Evolutionary conservation across 1,140 invertebrate species (phyloP).

Genomic region (Neelides sp.): DNA sequence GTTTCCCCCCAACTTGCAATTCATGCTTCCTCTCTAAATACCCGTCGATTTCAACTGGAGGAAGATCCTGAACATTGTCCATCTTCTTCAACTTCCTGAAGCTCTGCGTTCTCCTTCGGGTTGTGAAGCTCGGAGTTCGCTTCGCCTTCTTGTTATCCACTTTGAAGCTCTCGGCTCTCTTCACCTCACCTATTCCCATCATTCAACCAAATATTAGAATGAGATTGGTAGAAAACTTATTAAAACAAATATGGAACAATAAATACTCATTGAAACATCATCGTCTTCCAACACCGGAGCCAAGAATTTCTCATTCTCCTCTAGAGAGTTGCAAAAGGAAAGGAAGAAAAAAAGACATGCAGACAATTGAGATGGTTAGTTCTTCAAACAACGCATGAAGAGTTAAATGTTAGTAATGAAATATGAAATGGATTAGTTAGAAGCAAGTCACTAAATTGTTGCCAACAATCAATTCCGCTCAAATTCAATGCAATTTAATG

Average conservation of each 20-base stretch:
- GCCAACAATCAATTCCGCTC: no score
- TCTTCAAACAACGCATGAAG: no score
- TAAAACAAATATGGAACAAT: no score
- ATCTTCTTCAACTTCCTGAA: constrained; percentile 61
- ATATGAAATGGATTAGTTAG: no score
- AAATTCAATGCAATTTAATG: constrained; percentile 2
- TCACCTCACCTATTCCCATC: constrained; percentile 20
- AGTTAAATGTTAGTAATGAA: no score
- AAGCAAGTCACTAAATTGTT: no score
- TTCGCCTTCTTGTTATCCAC: constrained; percentile 50
- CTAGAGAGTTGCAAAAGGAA: constrained; percentile 3
- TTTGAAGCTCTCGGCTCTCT: constrained; percentile 33
- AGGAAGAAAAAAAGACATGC: constrained; percentile 4
- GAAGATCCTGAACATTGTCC: constrained; percentile 53
- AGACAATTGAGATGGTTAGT: no score
- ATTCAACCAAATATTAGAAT: no score
- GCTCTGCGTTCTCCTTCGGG: constrained; percentile 68
- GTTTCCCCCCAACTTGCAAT: constrained; percentile 75
- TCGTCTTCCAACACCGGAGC: constrained; percentile 4
- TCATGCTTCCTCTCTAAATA: constrained; percentile 90
- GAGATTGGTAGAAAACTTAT: no score
- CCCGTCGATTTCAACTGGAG: constrained; percentile 83
- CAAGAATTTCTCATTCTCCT: constrained; percentile 6
- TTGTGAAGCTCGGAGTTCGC: constrained; percentile 87
- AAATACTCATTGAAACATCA: constrained; percentile 6